Evolutionary conservation across 2,888 invertebrate genomes (phyloP).

Genomic region (Stenotaenia linearis): DNA sequence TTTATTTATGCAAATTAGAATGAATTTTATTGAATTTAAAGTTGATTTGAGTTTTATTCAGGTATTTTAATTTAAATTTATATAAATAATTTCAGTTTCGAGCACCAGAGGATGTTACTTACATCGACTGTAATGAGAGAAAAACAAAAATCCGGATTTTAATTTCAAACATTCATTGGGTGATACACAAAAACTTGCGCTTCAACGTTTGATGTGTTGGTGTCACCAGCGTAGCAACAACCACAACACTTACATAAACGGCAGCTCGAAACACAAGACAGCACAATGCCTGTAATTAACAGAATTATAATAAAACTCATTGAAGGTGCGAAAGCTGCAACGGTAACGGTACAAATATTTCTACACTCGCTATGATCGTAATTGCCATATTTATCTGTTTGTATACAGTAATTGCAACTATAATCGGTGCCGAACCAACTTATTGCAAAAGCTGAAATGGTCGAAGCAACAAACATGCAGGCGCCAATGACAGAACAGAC

Average conservation of each 20-base stretch:
- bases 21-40: no score
- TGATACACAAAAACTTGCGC: neutral
- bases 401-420: neutral
- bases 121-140: no score
- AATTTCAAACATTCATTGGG: neutral
- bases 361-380: no score
- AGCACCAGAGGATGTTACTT: no score
- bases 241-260: neutral
- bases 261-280: neutral
- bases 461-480: neutral
- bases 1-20: no score
- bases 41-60: no score
- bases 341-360: neutral
- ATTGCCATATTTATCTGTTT: neutral
- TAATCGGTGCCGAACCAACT: neutral
- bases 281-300: neutral
- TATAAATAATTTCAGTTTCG: no score
- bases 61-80: no score
- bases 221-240: neutral
- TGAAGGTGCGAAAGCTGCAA: neutral
- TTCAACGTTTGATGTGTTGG: neutral
- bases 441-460: neutral
- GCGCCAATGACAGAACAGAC: neutral
- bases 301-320: neutral
- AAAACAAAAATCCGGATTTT: neutral